Evolutionary conservation across 2,797 vertebrate genomes (phyloP), one percentile per base, ranked within the genome.

Genomic region (Erpetoichthys calabaricus): DNA sequence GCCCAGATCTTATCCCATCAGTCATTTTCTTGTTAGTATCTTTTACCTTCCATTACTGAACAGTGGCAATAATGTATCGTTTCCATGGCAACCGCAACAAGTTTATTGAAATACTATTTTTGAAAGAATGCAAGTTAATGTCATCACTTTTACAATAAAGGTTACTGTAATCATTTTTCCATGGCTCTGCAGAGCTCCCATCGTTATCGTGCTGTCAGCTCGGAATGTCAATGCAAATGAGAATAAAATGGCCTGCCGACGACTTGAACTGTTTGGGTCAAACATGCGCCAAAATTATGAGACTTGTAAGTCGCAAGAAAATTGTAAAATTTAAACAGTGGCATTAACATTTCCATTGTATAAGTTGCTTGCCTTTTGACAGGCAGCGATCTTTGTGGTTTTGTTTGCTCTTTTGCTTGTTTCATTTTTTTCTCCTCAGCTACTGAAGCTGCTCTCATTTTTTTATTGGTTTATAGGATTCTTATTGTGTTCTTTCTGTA

Each of bases 11-110:
- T 25, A 25, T 25, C 25, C 25, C 25, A 25, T 25, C 25, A 25
- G 25, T 25, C 25, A 25, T 25, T 25, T 25, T 25, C 25, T 25
- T 25, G 25, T 25, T 25, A 25, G 25, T 25, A 25, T 25, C 25
- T 25, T 25, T 25, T 25, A 25, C 25, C 25, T 25, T 25, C 25
- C 25, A 25, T 25, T 25, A 25, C 25, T 25, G 25, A 25, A 60
- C 51, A 53, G 58, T 50, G 64, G 60, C 44, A 49, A 61, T 61
- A 62, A 45, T 56, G 66, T 71, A 25, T 68, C 65, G 68, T 74
- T 75, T 64, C 72, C 64, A 75, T 73, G 65, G 76, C 62, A 69
- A 73, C 72, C 55, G 42, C 41, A 44, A 56, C 55, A 56, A 64
- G 63, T 71, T 70, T 62, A 66, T 58, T 58, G 53, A 63, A 66